Percentiles rank a stretch among this genome's conserved stretches.
These are phyloP conservation scores for Drosophila suzukii DNA, from an alignment of 1,140 invertebrate species.

Conservation along the genomic window DNA sequence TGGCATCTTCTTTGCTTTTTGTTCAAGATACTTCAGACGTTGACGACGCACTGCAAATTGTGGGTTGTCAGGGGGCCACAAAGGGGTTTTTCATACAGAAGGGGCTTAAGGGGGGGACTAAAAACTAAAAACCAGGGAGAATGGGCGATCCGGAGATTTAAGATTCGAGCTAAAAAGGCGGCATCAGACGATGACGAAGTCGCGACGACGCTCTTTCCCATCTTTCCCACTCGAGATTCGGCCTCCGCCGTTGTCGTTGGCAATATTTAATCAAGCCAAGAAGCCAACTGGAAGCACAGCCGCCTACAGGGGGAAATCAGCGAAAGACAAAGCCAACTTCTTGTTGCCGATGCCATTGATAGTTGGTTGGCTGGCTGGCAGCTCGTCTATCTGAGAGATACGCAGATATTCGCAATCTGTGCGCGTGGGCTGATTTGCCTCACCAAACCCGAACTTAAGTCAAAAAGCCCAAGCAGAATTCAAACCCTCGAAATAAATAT, in stretches of 20 bases:
- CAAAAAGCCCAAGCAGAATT: background rate
- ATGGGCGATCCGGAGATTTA: conserved; percentile 29
- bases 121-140: conserved; percentile 5
- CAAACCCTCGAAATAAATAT: background rate
- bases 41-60: conserved; percentile 60
- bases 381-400: conserved; percentile 32
- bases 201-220: conserved; percentile 1
- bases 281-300: conserved; percentile 74
- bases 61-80: conserved; percentile 34
- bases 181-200: conserved; percentile 34
- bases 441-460: background rate
- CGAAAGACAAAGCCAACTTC: conserved; percentile 62
- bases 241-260: conserved; percentile 59
- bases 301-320: conserved; percentile 35
- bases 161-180: conserved; percentile 65
- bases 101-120: background rate
- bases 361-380: conserved; percentile 46
- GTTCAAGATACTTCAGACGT: conserved; percentile 64
- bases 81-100: background rate
- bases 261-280: conserved; percentile 79
- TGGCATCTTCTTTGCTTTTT: conserved; percentile 28
- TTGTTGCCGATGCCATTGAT: conserved; percentile 59
- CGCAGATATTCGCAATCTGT: conserved; percentile 13
- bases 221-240: conserved; percentile 11
- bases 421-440: conserved; percentile 7